Conservation (phyloP, 2,113 vertebrate genomes). For the Lophochroa leadbeateri region DNA sequence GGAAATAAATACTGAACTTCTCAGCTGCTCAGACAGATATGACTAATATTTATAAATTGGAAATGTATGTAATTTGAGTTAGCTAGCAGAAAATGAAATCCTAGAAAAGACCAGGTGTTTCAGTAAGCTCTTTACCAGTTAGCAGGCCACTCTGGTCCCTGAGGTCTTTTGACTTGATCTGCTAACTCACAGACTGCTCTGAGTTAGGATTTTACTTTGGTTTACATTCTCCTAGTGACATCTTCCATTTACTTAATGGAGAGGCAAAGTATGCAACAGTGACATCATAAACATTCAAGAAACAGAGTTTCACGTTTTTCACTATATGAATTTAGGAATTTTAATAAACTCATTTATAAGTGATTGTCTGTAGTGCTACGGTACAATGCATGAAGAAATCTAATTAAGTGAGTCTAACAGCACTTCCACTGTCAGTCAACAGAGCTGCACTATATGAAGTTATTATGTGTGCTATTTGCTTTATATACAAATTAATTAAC, state of each 20-base stretch:
- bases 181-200: neutral
- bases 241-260: neutral
- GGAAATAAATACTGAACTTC: slow-evolving; percentile 15
- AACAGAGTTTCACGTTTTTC: neutral
- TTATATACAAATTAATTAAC: slow-evolving; percentile 64
- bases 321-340: neutral
- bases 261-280: neutral
- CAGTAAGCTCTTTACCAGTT: neutral
- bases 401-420: slow-evolving; percentile 45
- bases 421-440: slow-evolving; percentile 54
- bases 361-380: neutral
- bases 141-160: neutral
- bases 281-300: neutral
- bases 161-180: neutral
- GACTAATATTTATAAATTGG: slow-evolving; percentile 1
- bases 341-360: slow-evolving; percentile 37
- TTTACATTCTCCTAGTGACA: neutral
- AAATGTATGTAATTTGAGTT: neutral
- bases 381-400: slow-evolving; percentile 35
- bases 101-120: neutral
- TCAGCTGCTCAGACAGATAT: neutral
- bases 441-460: slow-evolving; percentile 43
- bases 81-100: neutral
- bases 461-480: slow-evolving; percentile 46
- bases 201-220: neutral